These are phyloP conservation scores for Nycticryphes semicollaris DNA, from an alignment of 2,113 vertebrate species.

Conservation along the genomic window DNA sequence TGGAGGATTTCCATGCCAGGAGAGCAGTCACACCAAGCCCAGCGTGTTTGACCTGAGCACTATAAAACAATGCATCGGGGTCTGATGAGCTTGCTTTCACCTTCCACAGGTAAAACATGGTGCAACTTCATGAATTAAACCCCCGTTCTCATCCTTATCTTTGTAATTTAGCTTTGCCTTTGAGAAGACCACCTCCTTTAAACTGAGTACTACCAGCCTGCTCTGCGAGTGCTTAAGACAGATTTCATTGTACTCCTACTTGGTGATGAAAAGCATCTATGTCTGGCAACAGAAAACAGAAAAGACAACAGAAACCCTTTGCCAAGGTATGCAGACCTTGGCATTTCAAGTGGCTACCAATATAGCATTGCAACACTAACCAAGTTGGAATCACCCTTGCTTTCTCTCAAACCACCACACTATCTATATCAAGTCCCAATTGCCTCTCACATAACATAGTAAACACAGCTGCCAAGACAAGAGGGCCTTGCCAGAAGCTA, in stretches of 20 bases:
- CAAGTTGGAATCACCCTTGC: background rate
- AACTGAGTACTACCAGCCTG: background rate
- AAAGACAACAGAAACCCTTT: background rate
- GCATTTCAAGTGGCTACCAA: constrained; percentile 21
- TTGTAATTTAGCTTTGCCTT: background rate
- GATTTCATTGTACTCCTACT: background rate
- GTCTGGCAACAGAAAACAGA: background rate
- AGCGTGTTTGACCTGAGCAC: background rate
- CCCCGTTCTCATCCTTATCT: background rate
- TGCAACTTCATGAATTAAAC: background rate
- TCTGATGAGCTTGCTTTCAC: background rate
- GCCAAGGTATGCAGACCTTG: constrained; percentile 19
- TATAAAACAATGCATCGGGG: background rate
- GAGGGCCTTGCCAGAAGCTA: background rate
- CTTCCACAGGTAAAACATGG: background rate
- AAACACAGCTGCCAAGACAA: background rate
- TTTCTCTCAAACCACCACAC: background rate
- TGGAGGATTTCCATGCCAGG: background rate
- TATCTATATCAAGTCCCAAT: background rate
- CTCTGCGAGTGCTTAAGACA: background rate
- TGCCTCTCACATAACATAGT: background rate
- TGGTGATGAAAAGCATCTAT: background rate
- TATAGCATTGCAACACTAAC: background rate
- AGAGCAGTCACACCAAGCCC: background rate
- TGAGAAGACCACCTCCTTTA: background rate